Conservation (phyloP, 2,113 vertebrate genomes). For the Oryzias melastigma region DNA sequence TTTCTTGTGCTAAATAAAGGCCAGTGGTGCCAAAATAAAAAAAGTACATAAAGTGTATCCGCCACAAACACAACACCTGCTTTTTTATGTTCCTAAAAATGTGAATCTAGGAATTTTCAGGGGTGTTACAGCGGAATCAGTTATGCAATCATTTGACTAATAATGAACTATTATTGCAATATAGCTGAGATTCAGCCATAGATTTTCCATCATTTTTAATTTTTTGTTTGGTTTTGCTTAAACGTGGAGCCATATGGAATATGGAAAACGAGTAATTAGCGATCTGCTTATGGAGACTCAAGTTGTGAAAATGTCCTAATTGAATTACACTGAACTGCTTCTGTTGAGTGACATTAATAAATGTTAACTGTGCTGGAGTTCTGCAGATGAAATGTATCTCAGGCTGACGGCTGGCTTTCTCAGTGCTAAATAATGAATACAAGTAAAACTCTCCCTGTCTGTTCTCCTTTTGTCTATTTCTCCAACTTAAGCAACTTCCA, state of each 20-base stretch:
- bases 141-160: too few relatives aligned
- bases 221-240: too few relatives aligned
- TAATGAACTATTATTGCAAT: too few relatives aligned
- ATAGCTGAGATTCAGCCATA: not conserved
- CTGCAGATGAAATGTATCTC: not conserved
- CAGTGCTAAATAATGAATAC: constrained; percentile 31
- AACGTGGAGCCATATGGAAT: constrained; percentile 17
- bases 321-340: constrained; percentile 24
- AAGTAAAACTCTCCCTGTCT: constrained; percentile 63
- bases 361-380: constrained; percentile 29
- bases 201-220: not conserved
- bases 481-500: constrained; percentile 72
- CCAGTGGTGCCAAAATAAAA: too few relatives aligned
- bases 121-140: too few relatives aligned
- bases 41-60: too few relatives aligned
- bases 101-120: too few relatives aligned
- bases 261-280: constrained; percentile 57
- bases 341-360: constrained; percentile 29
- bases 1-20: too few relatives aligned
- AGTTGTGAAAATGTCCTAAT: constrained; percentile 48
- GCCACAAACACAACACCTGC: too few relatives aligned
- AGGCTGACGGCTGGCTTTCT: constrained; percentile 35
- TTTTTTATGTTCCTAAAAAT: too few relatives aligned
- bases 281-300: constrained; percentile 21
- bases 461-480: constrained; percentile 71